Evolutionary conservation across 23 tunicate genomes (phyloP), one percentile per base, ranked within the genome.

Genomic region (Trididemnum clinides): DNA sequence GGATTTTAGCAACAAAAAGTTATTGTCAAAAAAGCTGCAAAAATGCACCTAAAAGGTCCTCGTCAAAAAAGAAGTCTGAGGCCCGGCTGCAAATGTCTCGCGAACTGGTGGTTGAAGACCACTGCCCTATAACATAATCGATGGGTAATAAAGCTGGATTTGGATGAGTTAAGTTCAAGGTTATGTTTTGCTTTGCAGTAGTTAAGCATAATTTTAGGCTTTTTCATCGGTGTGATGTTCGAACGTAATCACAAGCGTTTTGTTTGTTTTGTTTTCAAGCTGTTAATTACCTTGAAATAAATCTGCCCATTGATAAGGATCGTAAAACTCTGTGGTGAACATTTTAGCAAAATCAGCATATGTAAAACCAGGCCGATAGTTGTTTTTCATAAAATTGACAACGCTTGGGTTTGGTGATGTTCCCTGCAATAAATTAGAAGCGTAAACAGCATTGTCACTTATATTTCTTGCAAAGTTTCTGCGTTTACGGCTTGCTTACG

Each of bases 331-430:
- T 0, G 97, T 82, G n/a, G 92, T 92, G 49, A 92, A 92, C 22
- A 65, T 36, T 33, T 38, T 80, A 1, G 92, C 97, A 82, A 92
- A 92, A 62, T 92, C 97, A 20, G 92, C 79, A 54, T 92, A 92
- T 29, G 91, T 90, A 62, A 92, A 92, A 35, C 80, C 87, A 7
- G 97, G 97, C 10, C 93, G 92, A 50, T 92, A 92, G 58, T 92
- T 92, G 23, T 84, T 57, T 57, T 88, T 84, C 97, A 92, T 92
- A 33, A 92, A 92, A 44, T 92, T 82, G 1, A 84, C 92, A 20
- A 88, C 92, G 31, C 29, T 51, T 30, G 83, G 85, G 0, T 69
- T 20, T 5, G 80, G 83, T 2, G 36, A 12, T 2, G 65, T 78
- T 2, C 83, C 83, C 83, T 78, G 80, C 59, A 37, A 2, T 12